phyloP scores from a whole-genome alignment of 1,140 invertebrate genomes.

The Phenacoccus solenopsis region DNA sequence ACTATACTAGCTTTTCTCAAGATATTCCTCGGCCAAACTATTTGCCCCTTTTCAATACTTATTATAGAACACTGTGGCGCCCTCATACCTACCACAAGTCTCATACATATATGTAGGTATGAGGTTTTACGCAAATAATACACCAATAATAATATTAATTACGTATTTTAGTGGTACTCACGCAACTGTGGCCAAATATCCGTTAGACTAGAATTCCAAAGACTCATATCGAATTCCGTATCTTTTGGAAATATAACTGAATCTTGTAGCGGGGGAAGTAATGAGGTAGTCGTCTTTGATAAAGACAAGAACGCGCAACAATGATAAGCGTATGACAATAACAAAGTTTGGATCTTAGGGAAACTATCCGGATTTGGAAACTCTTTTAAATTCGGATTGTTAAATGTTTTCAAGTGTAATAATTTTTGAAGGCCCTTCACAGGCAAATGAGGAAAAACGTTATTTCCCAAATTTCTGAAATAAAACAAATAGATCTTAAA shows the following conservation, averaged over 20 bases:
- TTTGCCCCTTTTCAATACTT: too few species aligned
- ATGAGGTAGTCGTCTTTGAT: conserved; percentile 28
- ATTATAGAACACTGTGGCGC: too few species aligned
- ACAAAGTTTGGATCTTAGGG: conserved; percentile 59
- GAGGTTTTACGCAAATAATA: too few species aligned
- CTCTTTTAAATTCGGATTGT: conserved; percentile 73
- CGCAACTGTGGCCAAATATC: conserved; percentile 70
- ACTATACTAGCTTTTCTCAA: too few species aligned
- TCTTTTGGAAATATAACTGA: conserved; percentile 55
- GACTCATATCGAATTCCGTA: conserved; percentile 52
- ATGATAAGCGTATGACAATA: conserved; percentile 89
- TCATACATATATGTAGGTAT: too few species aligned
- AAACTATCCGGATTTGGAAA: conserved; percentile 78
- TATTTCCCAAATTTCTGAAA: conserved; percentile 80
- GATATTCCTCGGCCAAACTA: too few species aligned
- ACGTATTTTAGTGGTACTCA: conserved; percentile 40
- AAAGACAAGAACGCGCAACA: conserved; percentile 80
- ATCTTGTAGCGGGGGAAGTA: conserved; percentile 42
- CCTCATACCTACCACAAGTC: too few species aligned
- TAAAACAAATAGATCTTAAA: too few species aligned
- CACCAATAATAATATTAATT: too few species aligned
- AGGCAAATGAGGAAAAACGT: conserved; percentile 71
- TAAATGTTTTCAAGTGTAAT: conserved; percentile 79
- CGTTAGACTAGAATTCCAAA: conserved; percentile 59
- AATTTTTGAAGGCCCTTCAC: conserved; percentile 63